Base-by-base conservation (phyloP, 2,888 invertebrate species). In the Drosophila peninsularis region DNA sequence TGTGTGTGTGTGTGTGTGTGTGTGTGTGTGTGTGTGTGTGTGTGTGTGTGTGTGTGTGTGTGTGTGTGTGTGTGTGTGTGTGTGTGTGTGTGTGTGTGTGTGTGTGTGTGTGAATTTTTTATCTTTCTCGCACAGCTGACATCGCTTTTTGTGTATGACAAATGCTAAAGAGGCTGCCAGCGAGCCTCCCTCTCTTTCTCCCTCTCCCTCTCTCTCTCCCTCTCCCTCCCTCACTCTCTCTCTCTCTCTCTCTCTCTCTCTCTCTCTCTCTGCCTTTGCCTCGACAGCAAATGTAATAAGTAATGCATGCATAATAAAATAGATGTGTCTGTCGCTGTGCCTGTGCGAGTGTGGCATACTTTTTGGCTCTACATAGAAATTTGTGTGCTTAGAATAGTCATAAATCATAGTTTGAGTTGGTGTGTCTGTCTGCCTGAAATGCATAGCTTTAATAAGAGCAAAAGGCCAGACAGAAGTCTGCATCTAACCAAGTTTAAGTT, bases 261-360 rank as follows among this genome's bases (percentile, higher is more conserved):
- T 30, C 1, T 30, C 27, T 30, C 27, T 30, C 7, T 30, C 27
- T 41, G 44, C 50, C 65, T 39, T 39, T 54, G 19, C 62, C 37
- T 74, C 57, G 62, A 17, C 67, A 72, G 77, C 47, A 76, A 75
- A 76, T 76, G 69, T 77, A 75, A 75, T 75, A 77, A 75, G 75
- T 75, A 75, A 76, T 72, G 77, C 69, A 73, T 77, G 73, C 75
- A 75, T 73, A 77, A 76, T 75, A 75, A 69, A 71, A 75, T 67
- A 54, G 24, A 71, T 71, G 27, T 41, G 45, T 61, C 13, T 41
- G 36, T 27, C 2, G 27, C 24, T 24, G 19, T 54, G 42, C 39
- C 24, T 34, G 21, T 19, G 32, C 37, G 58, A 21, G 36, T 62
- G 50, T 78, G 71, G 66, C 78, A 78, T 76, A 70, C 69, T 79